Conservation (phyloP, 2,888 invertebrate genomes). For the Marronus borbonicus region DNA sequence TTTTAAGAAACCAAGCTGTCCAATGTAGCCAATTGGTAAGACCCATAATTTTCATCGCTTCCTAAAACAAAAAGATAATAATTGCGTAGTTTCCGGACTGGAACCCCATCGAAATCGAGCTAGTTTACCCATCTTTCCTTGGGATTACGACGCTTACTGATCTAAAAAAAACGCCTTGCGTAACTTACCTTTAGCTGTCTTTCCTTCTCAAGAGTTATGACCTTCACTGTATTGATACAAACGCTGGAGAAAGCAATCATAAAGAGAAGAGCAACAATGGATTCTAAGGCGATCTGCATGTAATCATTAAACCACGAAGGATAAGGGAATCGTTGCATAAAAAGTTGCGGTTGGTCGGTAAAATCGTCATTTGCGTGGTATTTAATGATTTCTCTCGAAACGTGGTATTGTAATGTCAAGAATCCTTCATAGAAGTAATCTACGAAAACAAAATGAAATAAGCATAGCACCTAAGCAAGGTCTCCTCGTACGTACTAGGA, state of each 20-base stretch:
- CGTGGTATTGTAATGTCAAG: conserved; percentile 75
- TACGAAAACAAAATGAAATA: conserved; percentile 60
- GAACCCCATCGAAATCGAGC: too few relatives aligned
- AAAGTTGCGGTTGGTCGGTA: conserved; percentile 64
- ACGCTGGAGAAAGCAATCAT: conserved; percentile 87
- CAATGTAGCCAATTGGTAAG: conserved; percentile 87
- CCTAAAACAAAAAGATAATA: conserved; percentile 70
- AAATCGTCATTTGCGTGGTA: background rate
- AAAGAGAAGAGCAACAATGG: conserved; percentile 82
- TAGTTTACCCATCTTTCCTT: too few relatives aligned
- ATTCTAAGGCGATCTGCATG: conserved; percentile 77
- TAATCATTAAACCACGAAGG: conserved; percentile 80
- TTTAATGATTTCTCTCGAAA: conserved; percentile 61
- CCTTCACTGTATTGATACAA: conserved; percentile 83
- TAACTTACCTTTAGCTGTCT: conserved; percentile 78
- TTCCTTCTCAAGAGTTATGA: conserved; percentile 84
- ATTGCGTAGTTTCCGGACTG: too few relatives aligned
- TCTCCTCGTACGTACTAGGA: conserved; percentile 53
- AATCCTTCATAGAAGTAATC: conserved; percentile 79
- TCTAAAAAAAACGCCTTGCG: background rate
- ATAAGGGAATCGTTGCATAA: conserved; percentile 81
- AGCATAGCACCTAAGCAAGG: background rate
- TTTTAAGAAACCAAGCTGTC: conserved; percentile 83
- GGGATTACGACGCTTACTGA: too few relatives aligned
- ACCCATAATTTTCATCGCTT: conserved; percentile 94